These are phyloP conservation scores for Gymnobelideus leadbeateri DNA, from an alignment of 2,113 vertebrate species.

Conservation along the genomic window DNA sequence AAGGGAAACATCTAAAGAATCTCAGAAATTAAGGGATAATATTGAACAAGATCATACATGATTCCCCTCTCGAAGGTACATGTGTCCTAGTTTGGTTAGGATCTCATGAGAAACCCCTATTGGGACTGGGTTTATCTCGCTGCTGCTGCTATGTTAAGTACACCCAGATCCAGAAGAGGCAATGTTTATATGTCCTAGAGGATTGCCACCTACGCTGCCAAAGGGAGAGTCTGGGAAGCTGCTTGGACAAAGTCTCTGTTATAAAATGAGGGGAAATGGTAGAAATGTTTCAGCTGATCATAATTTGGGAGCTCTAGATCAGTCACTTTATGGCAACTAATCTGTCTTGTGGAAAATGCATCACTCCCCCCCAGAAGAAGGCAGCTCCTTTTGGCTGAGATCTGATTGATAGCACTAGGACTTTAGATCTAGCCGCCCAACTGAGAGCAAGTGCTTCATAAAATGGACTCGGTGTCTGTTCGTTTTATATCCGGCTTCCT, in stretches of 20 bases:
- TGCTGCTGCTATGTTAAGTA: background rate
- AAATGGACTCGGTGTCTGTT: conserved; percentile 78
- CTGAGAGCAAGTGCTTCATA: conserved; percentile 79
- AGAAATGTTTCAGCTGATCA: conserved; percentile 77
- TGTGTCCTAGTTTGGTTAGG: background rate
- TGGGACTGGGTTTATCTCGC: background rate
- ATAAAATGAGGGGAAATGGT: conserved; percentile 73
- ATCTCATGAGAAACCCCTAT: background rate
- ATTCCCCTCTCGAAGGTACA: background rate
- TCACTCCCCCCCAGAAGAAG: conserved; percentile 75
- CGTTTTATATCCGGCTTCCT: conserved; percentile 75
- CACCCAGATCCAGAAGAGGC: background rate
- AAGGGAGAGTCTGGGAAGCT: conserved; percentile 78
- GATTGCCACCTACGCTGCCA: conserved; percentile 45
- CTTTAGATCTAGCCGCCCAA: conserved; percentile 80
- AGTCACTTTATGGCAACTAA: conserved; percentile 79
- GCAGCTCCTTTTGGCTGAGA: conserved; percentile 77
- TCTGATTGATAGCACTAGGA: conserved; percentile 77
- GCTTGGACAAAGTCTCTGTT: conserved; percentile 75
- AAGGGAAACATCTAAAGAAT: conserved; percentile 34
- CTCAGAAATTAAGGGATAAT: conserved; percentile 33
- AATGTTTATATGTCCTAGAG: background rate
- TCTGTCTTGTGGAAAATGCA: conserved; percentile 82
- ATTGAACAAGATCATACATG: background rate
- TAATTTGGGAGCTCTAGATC: conserved; percentile 82